Percentiles rank a stretch among this genome's conserved stretches.
phyloP scores from a whole-genome alignment of 1,140 invertebrate genomes.

The Idris sp. region DNA sequence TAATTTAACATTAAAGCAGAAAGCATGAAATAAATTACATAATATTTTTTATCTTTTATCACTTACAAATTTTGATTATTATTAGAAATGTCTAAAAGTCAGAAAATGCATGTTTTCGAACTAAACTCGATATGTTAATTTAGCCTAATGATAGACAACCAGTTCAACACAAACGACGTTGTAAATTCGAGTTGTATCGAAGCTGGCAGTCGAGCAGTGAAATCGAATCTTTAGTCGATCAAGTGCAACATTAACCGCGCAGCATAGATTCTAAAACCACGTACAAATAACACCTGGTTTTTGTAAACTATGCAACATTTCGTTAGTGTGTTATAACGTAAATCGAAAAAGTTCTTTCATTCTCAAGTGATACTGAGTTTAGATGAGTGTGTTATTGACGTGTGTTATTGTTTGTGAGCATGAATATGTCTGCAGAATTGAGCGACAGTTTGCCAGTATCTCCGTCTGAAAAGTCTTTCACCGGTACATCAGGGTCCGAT shows the following conservation, averaged over 20 bases:
- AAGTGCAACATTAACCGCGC: constrained; percentile 28
- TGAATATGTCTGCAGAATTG: constrained; percentile 79
- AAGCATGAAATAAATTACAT: no score
- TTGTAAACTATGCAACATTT: no score
- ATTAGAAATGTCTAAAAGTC: no score
- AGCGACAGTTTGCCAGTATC: constrained; percentile 78
- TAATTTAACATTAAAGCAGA: no score
- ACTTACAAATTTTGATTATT: no score
- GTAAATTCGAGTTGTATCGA: constrained; percentile 34
- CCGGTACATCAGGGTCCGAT: constrained; percentile 72
- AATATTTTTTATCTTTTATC: no score
- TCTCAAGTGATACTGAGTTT: constrained; percentile 1
- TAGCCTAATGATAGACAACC: constrained; percentile 27
- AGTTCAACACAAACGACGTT: constrained; percentile 5
- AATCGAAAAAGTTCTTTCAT: constrained; percentile 1
- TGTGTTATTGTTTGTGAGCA: constrained; percentile 45
- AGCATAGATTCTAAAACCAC: constrained; percentile 16
- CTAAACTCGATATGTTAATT: no score
- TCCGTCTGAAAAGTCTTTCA: constrained; percentile 75
- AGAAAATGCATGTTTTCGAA: no score
- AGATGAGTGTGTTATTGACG: constrained; percentile 35
- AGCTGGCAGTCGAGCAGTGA: constrained; percentile 18
- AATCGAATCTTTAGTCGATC: constrained; percentile 34
- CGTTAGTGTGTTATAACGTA: no score
- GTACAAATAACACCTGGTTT: background rate